Evolutionary conservation across 2,797 vertebrate species (phyloP).

Genomic region (Gallirallus australis): DNA sequence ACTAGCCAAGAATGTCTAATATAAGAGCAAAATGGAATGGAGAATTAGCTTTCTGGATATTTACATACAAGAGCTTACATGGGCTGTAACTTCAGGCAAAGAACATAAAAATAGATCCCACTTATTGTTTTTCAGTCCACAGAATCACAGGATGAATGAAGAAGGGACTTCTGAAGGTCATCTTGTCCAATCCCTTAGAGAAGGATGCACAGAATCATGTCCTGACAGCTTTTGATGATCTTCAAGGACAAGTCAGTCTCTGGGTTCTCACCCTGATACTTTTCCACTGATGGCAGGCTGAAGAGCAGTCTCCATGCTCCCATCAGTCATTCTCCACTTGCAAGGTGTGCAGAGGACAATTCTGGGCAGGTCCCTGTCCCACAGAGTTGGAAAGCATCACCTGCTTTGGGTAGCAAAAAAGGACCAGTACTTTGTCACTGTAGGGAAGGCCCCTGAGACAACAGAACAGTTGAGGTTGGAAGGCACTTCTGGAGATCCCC

Average conservation of each 20-base stretch:
- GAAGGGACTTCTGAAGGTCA: not conserved
- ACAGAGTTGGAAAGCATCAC: not conserved
- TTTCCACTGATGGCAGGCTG: not conserved
- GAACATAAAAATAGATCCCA: not conserved
- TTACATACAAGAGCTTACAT: not conserved
- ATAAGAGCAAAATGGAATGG: not conserved
- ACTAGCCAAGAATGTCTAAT: not conserved
- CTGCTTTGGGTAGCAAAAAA: accelerated
- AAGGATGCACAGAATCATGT: not conserved
- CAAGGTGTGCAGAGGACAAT: not conserved
- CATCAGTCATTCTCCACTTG: not conserved
- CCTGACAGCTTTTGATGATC: not conserved
- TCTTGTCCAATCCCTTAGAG: accelerated
- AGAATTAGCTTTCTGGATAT: accelerated
- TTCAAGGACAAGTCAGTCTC: not conserved
- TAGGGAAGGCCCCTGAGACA: accelerated
- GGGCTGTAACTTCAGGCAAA: not conserved
- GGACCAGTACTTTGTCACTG: accelerated
- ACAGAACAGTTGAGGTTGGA: not conserved
- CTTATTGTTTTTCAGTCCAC: not conserved
- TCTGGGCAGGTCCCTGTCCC: not conserved
- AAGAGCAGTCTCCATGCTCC: not conserved
- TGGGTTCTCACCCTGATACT: not conserved
- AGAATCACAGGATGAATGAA: not conserved
- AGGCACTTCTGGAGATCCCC: accelerated